A percentile compares a stretch with the other conserved stretches of the same genome.
Conservation (phyloP, 2,113 vertebrate genomes). For the Lycaon pictus region DNA sequence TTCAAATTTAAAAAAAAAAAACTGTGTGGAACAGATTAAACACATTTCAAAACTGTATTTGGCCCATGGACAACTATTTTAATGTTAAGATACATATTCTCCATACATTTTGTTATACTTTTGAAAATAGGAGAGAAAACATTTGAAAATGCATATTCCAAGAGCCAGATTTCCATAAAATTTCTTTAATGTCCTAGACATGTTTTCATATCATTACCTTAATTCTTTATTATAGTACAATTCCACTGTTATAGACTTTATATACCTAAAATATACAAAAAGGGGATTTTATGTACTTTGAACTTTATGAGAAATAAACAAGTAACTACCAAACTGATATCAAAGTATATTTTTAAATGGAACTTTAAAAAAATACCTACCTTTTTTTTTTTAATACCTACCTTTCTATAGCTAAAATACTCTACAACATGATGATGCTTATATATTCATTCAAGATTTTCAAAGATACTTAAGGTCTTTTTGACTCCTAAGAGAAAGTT, state of each 20-base stretch:
- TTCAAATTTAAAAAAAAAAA: not conserved
- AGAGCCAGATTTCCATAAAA: not conserved
- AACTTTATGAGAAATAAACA: conserved; percentile 31
- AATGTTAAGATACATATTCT: conserved; percentile 29
- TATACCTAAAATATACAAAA: not conserved
- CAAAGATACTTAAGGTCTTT: not conserved
- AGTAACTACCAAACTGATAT: not conserved
- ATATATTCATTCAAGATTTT: conserved; percentile 1
- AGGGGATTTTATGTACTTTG: not conserved
- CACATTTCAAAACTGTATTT: not conserved
- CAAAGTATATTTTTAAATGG: conserved; percentile 21
- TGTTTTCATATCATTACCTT: not conserved
- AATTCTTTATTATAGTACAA: not conserved
- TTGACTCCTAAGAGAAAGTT: conserved; percentile 26
- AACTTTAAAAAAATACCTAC: not conserved
- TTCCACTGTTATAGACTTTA: not conserved
- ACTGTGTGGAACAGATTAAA: not conserved
- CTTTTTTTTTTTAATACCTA: too few species aligned
- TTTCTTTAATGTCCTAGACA: conserved; percentile 17
- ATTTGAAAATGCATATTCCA: conserved; percentile 14
- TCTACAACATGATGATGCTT: not conserved
- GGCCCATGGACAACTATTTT: conserved; percentile 5
- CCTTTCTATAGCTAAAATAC: not conserved
- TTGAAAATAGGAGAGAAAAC: not conserved
- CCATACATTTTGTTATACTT: conserved; percentile 23